Conservation (phyloP, 1,140 invertebrate species). For the Atta texana region DNA sequence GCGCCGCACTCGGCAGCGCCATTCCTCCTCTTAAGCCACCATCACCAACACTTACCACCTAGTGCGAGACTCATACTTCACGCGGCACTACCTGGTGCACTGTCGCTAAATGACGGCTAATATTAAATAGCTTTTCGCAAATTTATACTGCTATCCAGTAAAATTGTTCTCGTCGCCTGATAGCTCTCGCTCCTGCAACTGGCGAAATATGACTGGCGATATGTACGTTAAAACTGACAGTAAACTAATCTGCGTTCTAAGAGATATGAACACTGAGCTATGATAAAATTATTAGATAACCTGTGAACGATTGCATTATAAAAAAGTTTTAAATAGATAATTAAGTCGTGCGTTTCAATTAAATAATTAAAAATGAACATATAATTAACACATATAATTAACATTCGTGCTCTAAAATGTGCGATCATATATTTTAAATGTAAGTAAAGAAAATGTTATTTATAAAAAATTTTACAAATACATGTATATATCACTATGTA, state of each 20-base stretch:
- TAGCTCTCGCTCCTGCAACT: background rate
- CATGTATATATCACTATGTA: background rate
- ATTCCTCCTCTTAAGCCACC: slow-evolving; percentile 60
- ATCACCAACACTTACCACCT: slow-evolving; percentile 55
- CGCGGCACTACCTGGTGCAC: background rate
- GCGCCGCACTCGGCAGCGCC: slow-evolving; percentile 57
- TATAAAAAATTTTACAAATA: background rate
- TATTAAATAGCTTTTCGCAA: slow-evolving; percentile 46
- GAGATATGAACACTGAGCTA: background rate
- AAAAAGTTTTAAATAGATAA: background rate
- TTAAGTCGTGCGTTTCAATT: background rate
- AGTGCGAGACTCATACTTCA: slow-evolving; percentile 66
- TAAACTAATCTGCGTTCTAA: background rate
- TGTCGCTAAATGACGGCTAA: slow-evolving; percentile 59
- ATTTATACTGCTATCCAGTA: slow-evolving; percentile 26
- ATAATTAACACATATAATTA: slow-evolving; percentile 4
- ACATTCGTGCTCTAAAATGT: background rate
- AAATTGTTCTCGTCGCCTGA: slow-evolving; percentile 18
- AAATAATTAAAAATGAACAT: background rate
- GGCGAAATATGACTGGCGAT: slow-evolving; percentile 29
- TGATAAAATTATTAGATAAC: background rate
- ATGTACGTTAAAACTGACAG: slow-evolving; percentile 30
- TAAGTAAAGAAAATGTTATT: background rate
- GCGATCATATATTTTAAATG: background rate
- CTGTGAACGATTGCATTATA: background rate